Percentiles rank a stretch among this genome's conserved stretches.
Evolutionary conservation across 1,140 invertebrate species (phyloP).

Genomic region (Lepidurus apus): DNA sequence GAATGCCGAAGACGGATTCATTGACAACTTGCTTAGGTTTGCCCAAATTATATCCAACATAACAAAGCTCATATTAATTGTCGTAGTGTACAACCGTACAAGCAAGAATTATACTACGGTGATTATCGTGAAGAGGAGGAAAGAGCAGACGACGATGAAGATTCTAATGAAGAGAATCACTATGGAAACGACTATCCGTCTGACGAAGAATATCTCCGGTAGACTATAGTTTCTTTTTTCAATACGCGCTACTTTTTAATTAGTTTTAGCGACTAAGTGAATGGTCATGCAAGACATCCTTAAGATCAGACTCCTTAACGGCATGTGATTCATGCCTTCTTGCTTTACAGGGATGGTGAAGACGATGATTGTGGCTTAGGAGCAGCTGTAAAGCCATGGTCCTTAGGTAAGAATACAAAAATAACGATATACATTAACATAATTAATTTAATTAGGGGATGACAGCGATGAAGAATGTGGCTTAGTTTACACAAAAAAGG

Average conservation of each 20-base stretch:
- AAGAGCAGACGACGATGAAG: constrained; percentile 38
- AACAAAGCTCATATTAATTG: background rate
- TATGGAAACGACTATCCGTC: constrained; percentile 43
- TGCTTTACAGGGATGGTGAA: background rate
- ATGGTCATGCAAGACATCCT: background rate
- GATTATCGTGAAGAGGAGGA: constrained; percentile 15
- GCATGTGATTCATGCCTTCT: constrained; percentile 1
- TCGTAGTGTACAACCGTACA: constrained; percentile 24
- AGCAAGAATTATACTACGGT: constrained; percentile 14
- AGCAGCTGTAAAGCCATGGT: background rate
- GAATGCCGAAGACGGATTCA: background rate
- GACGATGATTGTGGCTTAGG: background rate
- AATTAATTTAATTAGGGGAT: background rate
- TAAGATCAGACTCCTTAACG: background rate
- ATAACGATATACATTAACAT: background rate
- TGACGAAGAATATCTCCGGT: background rate
- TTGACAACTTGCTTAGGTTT: constrained; percentile 30
- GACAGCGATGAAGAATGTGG: background rate
- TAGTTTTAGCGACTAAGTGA: constrained; percentile 1
- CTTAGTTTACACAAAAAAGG: background rate
- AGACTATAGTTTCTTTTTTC: background rate
- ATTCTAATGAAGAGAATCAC: constrained; percentile 44
- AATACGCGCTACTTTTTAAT: background rate
- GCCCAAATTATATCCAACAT: background rate
- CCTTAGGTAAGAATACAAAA: background rate